A percentile compares a stretch with the other conserved stretches of the same genome.
Evolutionary conservation across 2,888 invertebrate genomes (phyloP).

Genomic region (Drosophila bunnanda): DNA sequence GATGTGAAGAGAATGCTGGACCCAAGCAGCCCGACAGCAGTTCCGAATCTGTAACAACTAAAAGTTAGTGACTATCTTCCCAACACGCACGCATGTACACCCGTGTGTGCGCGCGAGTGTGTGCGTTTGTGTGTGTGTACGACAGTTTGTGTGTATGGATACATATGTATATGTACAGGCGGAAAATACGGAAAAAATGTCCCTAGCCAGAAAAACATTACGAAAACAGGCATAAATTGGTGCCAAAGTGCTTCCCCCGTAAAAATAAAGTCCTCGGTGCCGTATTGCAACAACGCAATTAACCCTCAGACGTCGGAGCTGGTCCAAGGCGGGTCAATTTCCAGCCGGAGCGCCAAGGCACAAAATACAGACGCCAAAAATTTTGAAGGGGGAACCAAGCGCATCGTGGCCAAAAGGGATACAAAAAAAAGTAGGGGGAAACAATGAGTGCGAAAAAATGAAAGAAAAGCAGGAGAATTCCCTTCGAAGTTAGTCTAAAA

Average conservation of each 20-base stretch:
- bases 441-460: slow-evolving; percentile 31
- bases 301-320: not conserved
- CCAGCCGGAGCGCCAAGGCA: slow-evolving; percentile 36
- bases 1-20: slow-evolving; percentile 63
- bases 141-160: slow-evolving; percentile 58
- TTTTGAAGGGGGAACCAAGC: slow-evolving; percentile 41
- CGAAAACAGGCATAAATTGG: slow-evolving; percentile 31
- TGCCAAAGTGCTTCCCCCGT: slow-evolving; percentile 9
- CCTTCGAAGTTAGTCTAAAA: not conserved
- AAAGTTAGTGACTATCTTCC: slow-evolving; percentile 67
- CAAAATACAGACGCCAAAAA: slow-evolving; percentile 45
- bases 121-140: slow-evolving; percentile 46
- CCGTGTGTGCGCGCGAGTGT: slow-evolving; percentile 53
- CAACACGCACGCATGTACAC: slow-evolving; percentile 60
- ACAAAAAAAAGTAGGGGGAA: slow-evolving; percentile 34
- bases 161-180: slow-evolving; percentile 55
- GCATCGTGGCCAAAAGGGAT: slow-evolving; percentile 45
- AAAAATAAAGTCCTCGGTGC: slow-evolving; percentile 18
- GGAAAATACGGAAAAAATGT: slow-evolving; percentile 50
- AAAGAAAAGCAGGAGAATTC: slow-evolving; percentile 11
- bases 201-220: slow-evolving; percentile 40
- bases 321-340: slow-evolving; percentile 27
- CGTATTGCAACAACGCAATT: not conserved
- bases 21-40: slow-evolving; percentile 54
- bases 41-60: slow-evolving; percentile 67